Evolutionary conservation across 2,113 vertebrate species (phyloP).

Genomic region (Malurus melanocephalus): DNA sequence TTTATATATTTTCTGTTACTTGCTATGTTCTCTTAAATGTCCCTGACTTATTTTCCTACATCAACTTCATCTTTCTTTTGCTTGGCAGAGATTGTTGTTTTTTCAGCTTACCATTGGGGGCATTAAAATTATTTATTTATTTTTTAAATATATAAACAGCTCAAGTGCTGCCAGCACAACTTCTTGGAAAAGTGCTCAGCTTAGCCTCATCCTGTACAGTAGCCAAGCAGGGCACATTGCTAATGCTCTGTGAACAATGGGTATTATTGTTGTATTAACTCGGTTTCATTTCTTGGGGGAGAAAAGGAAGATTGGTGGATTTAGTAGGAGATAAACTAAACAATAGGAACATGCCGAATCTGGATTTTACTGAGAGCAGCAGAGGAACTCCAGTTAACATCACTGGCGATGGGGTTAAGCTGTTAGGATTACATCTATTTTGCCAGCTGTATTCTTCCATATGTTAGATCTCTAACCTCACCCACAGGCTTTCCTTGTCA

Average conservation of each 20-base stretch:
- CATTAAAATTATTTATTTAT: conserved; percentile 29
- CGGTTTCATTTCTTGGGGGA: conserved; percentile 9
- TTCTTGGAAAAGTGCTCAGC: conserved; percentile 30
- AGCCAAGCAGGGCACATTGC: not conserved
- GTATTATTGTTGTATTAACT: conserved; percentile 21
- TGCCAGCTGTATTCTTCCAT: not conserved
- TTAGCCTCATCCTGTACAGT: conserved; percentile 18
- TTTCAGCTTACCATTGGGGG: not conserved
- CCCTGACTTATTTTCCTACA: not conserved
- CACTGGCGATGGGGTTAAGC: not conserved
- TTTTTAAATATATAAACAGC: not conserved
- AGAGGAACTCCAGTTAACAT: not conserved
- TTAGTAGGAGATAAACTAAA: conserved; percentile 26
- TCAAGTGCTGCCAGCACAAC: not conserved
- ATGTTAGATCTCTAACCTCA: not conserved
- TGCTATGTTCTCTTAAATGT: not conserved
- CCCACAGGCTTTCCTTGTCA: not conserved
- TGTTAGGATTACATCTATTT: conserved; percentile 34
- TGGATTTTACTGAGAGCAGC: not conserved
- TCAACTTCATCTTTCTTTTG: not conserved
- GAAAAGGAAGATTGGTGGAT: conserved; percentile 6
- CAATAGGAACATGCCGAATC: not conserved
- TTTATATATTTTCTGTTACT: not conserved
- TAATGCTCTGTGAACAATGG: not conserved
- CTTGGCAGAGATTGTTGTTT: not conserved